A percentile compares a stretch with the other conserved stretches of the same genome.
Evolutionary conservation across 1,140 invertebrate genomes (phyloP).

Genomic region (Bombus waltoni): DNA sequence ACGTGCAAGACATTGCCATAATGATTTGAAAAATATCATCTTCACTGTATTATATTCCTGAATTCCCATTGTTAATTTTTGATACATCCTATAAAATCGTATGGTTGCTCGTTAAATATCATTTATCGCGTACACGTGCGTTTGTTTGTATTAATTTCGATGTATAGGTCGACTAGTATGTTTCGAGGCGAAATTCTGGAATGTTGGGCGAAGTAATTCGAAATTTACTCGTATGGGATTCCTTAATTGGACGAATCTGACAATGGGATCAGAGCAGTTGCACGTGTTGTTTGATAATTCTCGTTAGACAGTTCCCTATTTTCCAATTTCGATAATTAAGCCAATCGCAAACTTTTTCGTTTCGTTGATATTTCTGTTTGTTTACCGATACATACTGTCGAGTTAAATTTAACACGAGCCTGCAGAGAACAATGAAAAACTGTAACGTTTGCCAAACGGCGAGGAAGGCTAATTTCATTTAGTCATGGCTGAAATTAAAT

Average conservation of each 20-base stretch:
- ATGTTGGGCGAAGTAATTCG: conserved; percentile 23
- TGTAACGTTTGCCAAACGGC: background rate
- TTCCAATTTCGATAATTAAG: background rate
- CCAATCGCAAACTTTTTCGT: background rate
- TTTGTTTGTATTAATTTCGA: conserved; percentile 33
- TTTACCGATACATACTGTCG: too few species aligned
- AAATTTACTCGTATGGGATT: conserved; percentile 33
- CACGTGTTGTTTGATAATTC: background rate
- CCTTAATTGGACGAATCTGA: conserved; percentile 30
- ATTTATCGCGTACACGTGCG: background rate
- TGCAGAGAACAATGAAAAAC: background rate
- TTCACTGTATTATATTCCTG: background rate
- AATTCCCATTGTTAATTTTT: background rate
- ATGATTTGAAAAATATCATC: background rate
- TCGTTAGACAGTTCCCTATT: background rate
- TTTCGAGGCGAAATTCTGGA: conserved; percentile 11
- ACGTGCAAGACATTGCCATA: background rate
- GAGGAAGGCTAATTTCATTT: background rate
- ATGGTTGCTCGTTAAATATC: conserved; percentile 27
- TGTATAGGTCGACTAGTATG: background rate
- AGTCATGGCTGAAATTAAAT: background rate
- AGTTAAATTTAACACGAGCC: background rate
- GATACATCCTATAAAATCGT: background rate
- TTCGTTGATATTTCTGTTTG: background rate
- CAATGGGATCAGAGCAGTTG: background rate